Percentiles rank a stretch among this genome's conserved stretches.
These are phyloP conservation scores for Alosa sapidissima DNA, from an alignment of 2,797 vertebrate species.

Conservation along the genomic window DNA sequence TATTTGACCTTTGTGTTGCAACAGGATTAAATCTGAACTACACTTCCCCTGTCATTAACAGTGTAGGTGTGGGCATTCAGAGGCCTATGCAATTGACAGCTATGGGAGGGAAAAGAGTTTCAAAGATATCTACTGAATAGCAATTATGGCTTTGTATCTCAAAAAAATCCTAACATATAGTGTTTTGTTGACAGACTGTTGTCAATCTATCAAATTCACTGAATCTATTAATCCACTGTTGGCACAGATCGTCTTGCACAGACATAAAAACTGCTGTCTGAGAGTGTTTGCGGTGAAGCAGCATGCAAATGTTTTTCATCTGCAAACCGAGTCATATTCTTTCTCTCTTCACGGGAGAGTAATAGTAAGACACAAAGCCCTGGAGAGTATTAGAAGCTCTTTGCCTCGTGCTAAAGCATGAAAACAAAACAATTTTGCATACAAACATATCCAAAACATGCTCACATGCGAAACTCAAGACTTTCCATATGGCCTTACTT, in stretches of 20 bases:
- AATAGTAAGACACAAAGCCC: background rate
- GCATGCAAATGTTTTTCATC: conserved; percentile 8
- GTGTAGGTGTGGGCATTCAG: background rate
- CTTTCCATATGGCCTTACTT: background rate
- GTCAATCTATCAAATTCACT: background rate
- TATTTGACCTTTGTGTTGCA: background rate
- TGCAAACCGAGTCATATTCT: background rate
- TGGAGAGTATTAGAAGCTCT: background rate
- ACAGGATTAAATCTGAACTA: background rate
- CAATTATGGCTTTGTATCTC: background rate
- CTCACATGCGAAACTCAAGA: background rate
- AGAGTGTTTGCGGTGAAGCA: background rate
- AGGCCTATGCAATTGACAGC: background rate
- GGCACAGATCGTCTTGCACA: background rate
- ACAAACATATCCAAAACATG: background rate
- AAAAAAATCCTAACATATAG: background rate
- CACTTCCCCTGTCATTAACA: background rate
- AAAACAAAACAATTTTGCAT: background rate
- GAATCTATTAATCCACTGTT: background rate
- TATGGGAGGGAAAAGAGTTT: background rate
- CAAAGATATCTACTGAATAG: background rate
- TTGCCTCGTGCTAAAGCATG: background rate
- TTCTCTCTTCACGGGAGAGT: background rate
- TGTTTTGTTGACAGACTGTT: background rate
- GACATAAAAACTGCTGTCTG: background rate